A percentile compares a stretch with the other conserved stretches of the same genome.
Conservation (phyloP, 2,113 vertebrate species). For the Panthera leo region DNA sequence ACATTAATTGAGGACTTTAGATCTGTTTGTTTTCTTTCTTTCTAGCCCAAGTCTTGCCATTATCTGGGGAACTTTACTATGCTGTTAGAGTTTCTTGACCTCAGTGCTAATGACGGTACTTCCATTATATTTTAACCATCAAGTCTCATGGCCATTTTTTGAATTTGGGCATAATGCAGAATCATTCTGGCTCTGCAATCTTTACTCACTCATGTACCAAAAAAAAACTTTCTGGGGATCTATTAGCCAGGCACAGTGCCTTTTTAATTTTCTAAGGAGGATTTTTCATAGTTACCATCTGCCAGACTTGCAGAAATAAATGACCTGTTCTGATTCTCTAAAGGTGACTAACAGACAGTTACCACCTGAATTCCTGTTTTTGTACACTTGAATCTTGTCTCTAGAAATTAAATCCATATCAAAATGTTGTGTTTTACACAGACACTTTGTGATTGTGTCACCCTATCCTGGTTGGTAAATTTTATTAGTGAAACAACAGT, state of each 20-base stretch:
- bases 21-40: not conserved
- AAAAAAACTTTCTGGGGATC: not conserved
- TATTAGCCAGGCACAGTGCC: not conserved
- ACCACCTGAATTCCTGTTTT: not conserved
- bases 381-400: not conserved
- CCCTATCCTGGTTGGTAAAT: not conserved
- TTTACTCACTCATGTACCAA: not conserved
- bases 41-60: not conserved
- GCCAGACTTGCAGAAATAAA: not conserved
- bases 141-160: not conserved
- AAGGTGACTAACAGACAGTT: not conserved
- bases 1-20: not conserved
- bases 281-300: not conserved
- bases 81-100: not conserved
- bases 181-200: not conserved
- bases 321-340: not conserved
- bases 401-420: conserved; percentile 7
- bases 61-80: not conserved
- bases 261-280: not conserved
- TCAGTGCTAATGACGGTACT: not conserved
- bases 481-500: conserved; percentile 12
- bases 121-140: not conserved
- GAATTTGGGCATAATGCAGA: not conserved
- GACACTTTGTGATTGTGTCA: not conserved
- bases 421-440: not conserved